Percentiles rank a stretch among this genome's conserved stretches.
Conservation (phyloP, 2,888 invertebrate genomes). For the Chloroclystis v-ata region DNA sequence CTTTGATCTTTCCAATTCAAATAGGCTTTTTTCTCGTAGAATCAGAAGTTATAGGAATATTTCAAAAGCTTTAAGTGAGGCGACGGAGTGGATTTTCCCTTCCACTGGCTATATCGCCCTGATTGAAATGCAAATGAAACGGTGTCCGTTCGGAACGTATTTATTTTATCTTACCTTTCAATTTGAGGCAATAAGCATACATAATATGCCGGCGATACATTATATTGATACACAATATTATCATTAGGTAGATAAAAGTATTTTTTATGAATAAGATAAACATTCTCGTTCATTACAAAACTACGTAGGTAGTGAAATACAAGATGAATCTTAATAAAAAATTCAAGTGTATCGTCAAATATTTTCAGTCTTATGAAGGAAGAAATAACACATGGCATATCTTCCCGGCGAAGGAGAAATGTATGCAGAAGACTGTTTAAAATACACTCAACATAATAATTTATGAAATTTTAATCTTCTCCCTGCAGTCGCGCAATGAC, state of each 20-base stretch:
- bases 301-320: too few relatives aligned
- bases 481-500: slow-evolving; percentile 48
- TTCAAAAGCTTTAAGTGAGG: slow-evolving; percentile 75
- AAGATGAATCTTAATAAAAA: too few relatives aligned
- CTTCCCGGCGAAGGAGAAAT: not conserved
- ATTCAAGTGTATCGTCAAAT: not conserved
- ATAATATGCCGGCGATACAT: too few relatives aligned
- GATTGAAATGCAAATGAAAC: slow-evolving; percentile 77
- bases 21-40: slow-evolving; percentile 72
- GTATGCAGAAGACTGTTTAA: slow-evolving; percentile 5
- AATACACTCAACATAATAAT: slow-evolving; percentile 28
- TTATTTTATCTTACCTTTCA: slow-evolving; percentile 61
- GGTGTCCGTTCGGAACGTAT: slow-evolving; percentile 69
- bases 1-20: slow-evolving; percentile 78
- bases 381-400: not conserved
- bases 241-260: not conserved
- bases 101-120: slow-evolving; percentile 72
- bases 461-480: slow-evolving; percentile 50
- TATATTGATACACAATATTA: not conserved
- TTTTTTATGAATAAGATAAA: too few relatives aligned
- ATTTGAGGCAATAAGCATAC: slow-evolving; percentile 45
- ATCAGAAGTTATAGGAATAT: slow-evolving; percentile 76
- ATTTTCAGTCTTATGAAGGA: not conserved
- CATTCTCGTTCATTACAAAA: too few relatives aligned
- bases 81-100: slow-evolving; percentile 73